Percentiles rank a stretch among this genome's conserved stretches.
Conservation (phyloP, 2,888 invertebrate species). For the Andrena bicolor region DNA sequence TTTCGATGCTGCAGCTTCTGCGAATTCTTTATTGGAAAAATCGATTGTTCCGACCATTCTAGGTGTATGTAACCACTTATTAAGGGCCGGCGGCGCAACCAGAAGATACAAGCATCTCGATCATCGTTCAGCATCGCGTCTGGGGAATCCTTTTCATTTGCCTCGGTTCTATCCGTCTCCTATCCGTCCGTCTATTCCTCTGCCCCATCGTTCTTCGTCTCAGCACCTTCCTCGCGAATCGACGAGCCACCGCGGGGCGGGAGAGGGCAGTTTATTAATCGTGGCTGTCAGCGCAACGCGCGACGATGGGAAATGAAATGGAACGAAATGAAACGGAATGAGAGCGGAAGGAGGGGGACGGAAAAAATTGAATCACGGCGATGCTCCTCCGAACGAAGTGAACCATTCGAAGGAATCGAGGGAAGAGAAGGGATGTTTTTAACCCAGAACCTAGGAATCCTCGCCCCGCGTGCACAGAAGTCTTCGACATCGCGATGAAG, state of each 20-base stretch:
- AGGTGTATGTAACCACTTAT: slow-evolving; percentile 37
- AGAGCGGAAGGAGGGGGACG: not conserved
- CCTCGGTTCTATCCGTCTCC: not conserved
- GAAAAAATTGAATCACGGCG: not conserved
- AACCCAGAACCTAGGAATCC: not conserved
- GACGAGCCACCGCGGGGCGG: slow-evolving; percentile 43
- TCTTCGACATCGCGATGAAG: slow-evolving; percentile 37
- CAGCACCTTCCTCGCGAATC: slow-evolving; percentile 52
- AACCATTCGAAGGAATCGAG: not conserved
- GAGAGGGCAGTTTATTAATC: slow-evolving; percentile 71
- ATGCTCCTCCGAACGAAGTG: not conserved
- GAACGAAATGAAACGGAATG: slow-evolving; percentile 36
- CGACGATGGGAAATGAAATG: slow-evolving; percentile 54
- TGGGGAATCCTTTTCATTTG: slow-evolving; percentile 38
- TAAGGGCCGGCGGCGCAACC: slow-evolving; percentile 69
- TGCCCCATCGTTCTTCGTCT: slow-evolving; percentile 4
- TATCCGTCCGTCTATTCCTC: not conserved
- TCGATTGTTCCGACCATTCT: too few species aligned
- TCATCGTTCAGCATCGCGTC: slow-evolving; percentile 54
- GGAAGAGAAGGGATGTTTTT: not conserved
- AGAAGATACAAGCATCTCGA: slow-evolving; percentile 54
- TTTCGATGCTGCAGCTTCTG: too few species aligned
- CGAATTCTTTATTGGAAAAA: too few species aligned
- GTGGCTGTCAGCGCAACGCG: slow-evolving; percentile 56
- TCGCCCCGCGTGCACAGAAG: not conserved